These are phyloP conservation scores for Ormyrus thymus DNA, from an alignment of 2,888 invertebrate species.

Conservation along the genomic window DNA sequence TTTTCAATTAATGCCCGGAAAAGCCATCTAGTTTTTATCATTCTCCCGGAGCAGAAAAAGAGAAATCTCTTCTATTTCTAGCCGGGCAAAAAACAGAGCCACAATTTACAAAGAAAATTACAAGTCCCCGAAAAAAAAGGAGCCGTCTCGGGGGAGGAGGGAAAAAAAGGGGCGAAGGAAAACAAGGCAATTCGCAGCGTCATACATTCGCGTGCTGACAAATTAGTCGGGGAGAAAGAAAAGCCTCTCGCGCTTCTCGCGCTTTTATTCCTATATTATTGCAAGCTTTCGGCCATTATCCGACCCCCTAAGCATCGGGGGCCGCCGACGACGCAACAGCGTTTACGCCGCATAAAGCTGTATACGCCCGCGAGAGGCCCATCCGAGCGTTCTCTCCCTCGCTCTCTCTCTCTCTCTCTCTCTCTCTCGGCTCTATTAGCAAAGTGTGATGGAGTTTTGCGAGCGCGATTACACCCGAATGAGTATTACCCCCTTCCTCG, in stretches of 20 bases:
- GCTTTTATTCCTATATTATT: conserved; percentile 59
- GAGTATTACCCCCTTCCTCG: conserved; percentile 70
- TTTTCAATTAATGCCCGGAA: neutral
- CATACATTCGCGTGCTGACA: conserved; percentile 6
- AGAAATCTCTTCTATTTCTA: neutral
- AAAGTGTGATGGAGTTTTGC: conserved; percentile 76
- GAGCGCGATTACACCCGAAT: conserved; percentile 76
- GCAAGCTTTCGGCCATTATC: conserved; percentile 64
- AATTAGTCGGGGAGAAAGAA: conserved; percentile 29
- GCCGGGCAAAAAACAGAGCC: neutral
- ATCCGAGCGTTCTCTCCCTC: conserved; percentile 54
- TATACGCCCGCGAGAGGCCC: conserved; percentile 55
- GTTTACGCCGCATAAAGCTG: conserved; percentile 66
- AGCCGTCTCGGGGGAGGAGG: too few species aligned
- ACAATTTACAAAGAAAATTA: neutral
- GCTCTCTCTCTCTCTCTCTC: conserved; percentile 53
- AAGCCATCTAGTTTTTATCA: conserved; percentile 31
- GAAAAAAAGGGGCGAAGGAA: neutral
- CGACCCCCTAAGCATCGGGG: conserved; percentile 59
- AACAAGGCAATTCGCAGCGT: neutral
- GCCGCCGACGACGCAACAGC: conserved; percentile 56
- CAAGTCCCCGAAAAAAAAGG: neutral
- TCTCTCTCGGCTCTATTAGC: conserved; percentile 72
- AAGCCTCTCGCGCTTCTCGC: neutral
- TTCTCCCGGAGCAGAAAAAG: neutral